phyloP scores from a whole-genome alignment of 2,797 vertebrate species.

The Sternotherus odoratus region DNA sequence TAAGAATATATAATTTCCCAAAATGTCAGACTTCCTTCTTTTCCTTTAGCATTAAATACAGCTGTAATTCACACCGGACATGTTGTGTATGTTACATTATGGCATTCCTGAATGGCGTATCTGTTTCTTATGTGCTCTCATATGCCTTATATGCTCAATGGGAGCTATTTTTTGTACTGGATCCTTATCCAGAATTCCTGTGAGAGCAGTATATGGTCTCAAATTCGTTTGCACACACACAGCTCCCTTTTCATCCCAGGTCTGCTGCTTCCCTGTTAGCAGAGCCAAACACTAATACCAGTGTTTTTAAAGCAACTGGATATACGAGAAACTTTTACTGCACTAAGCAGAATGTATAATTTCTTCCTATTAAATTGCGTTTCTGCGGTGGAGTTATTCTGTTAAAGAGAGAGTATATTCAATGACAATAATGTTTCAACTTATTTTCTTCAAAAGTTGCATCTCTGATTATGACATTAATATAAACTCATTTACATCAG shows the following conservation, averaged over 20 bases:
- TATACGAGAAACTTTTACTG: background rate
- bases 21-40: background rate
- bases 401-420: background rate
- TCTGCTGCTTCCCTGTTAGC: conserved; percentile 56
- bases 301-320: conserved; percentile 25
- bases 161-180: conserved; percentile 40
- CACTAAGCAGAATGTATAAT: conserved; percentile 16
- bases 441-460: background rate
- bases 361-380: conserved; percentile 11
- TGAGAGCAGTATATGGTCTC: conserved; percentile 48
- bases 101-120: conserved; percentile 67
- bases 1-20: background rate
- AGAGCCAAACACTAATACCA: conserved; percentile 47
- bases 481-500: background rate
- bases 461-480: background rate
- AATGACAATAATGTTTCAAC: background rate
- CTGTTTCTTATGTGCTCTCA: conserved; percentile 51
- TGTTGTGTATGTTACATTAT: conserved; percentile 58
- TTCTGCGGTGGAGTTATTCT: background rate
- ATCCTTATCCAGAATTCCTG: conserved; percentile 44
- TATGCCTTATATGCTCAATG: conserved; percentile 39
- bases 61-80: conserved; percentile 48
- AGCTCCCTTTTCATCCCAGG: background rate
- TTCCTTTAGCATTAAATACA: background rate
- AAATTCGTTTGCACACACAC: background rate